Base-by-base conservation (phyloP, 2,113 vertebrate genomes). In the Diadophis punctatus region DNA sequence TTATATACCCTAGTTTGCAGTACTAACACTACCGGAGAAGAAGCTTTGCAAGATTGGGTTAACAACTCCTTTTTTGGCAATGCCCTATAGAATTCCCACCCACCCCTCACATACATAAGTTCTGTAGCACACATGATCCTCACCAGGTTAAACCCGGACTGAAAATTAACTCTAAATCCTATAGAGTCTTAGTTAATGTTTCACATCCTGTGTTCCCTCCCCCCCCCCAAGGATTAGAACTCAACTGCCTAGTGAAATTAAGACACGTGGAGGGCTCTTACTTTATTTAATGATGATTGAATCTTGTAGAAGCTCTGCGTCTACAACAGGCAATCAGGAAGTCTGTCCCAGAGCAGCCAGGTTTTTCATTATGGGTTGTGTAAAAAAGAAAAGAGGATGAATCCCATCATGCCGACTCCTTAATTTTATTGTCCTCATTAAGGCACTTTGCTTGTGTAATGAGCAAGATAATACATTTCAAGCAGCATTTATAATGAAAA, bases 381-480 rank as follows among this genome's bases (percentile, higher is more conserved):
- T 20, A n/a, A 84, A 48, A 55, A 34, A 87, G 27, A 53, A n/a
- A 25, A 8, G 23, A 14, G 80, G 43, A 48, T 93, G 86, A 43
- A 39, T 25, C 80, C 92, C 74, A 1, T 91, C 87, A 90, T 68
- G 94, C 88, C 91, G 92, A 88, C 88, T 74, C 55, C 95, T 96
- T 96, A 95, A 95, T 96, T 97, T 95, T 90, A 94, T 80, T 63
- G 63, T 85, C 95, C 96, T 95, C 95, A 96, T 96, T 97, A 96
- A 97, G 95, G n/a, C 90, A 92, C 92, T 94, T 96, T 52, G 91
- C 97, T 96, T 96, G 93, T 91, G 93, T 97, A 97, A 96, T 34
- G 91, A 91, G 88, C 0, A 60, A 1, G 93, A 89, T 95, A 95
- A 95, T 92, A 56, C 87, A 4, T 94, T 97, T 94, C 92, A 91